Conservation (phyloP, 2,113 vertebrate genomes). For the Eudyptes chrysolophus region DNA sequence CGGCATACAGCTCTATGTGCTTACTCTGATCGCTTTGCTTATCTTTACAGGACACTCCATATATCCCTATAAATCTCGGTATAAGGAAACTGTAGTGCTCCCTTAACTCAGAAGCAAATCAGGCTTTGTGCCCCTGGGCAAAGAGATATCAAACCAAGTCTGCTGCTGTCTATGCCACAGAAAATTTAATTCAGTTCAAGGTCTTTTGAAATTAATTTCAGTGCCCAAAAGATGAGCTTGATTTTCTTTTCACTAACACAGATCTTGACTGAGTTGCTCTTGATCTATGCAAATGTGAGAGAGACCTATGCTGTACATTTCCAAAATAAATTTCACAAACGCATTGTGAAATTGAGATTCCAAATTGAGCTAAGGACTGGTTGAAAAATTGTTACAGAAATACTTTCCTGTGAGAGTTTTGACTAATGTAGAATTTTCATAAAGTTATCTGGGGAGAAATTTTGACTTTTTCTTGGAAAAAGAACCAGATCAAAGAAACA, state of each 20-base stretch:
- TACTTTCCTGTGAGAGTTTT: not conserved
- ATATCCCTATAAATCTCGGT: not conserved
- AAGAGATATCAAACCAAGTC: not conserved
- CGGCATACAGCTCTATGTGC: fast-evolving
- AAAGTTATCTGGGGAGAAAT: not conserved
- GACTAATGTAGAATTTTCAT: not conserved
- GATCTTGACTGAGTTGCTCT: not conserved
- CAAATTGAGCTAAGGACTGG: not conserved
- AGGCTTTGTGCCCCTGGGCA: not conserved
- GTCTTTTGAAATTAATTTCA: not conserved
- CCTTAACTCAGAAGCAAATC: not conserved
- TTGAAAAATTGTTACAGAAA: not conserved
- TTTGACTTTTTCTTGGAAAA: not conserved
- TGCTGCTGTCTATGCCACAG: not conserved
- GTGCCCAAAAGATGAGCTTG: not conserved
- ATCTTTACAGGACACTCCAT: not conserved
- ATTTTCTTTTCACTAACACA: not conserved
- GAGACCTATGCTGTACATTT: not conserved
- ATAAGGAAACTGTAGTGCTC: not conserved
- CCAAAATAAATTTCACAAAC: not conserved
- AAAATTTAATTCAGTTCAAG: not conserved
- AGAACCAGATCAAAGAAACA: not conserved
- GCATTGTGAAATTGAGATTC: not conserved
- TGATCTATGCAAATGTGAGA: not conserved
- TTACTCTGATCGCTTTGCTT: not conserved